A percentile compares a stretch with the other conserved stretches of the same genome.
phyloP scores from a whole-genome alignment of 2,113 vertebrate genomes.

The Galeopterus variegatus region DNA sequence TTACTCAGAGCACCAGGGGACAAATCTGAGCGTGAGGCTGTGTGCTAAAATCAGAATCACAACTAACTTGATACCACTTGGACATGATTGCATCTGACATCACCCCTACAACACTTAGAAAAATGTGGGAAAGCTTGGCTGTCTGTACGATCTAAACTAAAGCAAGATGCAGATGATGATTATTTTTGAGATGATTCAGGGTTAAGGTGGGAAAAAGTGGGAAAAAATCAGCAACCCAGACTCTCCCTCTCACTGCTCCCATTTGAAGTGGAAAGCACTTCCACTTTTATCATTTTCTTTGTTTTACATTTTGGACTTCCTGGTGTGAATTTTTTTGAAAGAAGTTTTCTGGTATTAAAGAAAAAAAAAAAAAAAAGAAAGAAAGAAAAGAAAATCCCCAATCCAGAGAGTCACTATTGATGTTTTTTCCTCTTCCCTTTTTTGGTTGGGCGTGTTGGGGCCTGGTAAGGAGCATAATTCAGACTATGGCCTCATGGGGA shows the following conservation, averaged over 20 bases:
- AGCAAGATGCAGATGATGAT: neutral
- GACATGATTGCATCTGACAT: neutral
- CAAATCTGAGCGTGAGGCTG: neutral
- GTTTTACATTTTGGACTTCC: neutral
- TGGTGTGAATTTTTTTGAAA: conserved; percentile 49
- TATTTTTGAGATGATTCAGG: neutral
- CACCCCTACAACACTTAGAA: neutral
- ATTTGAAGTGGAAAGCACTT: neutral
- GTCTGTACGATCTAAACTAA: neutral
- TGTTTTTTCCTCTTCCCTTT: neutral
- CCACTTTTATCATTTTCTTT: neutral
- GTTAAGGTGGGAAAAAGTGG: neutral
- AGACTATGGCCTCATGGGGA: neutral
- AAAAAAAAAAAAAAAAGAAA: conserved; percentile 7
- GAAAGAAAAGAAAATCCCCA: neutral
- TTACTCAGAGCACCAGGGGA: neutral
- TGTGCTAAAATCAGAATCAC: neutral
- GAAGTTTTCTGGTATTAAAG: neutral
- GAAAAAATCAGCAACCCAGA: neutral
- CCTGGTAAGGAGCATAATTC: neutral
- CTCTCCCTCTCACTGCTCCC: neutral
- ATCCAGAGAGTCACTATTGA: neutral
- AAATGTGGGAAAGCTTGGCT: neutral
- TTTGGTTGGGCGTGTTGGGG: neutral
- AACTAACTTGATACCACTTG: neutral